A percentile compares a stretch with the other conserved stretches of the same genome.
These are phyloP conservation scores for Nixonia krombeini DNA, from an alignment of 1,140 invertebrate species.

Conservation along the genomic window DNA sequence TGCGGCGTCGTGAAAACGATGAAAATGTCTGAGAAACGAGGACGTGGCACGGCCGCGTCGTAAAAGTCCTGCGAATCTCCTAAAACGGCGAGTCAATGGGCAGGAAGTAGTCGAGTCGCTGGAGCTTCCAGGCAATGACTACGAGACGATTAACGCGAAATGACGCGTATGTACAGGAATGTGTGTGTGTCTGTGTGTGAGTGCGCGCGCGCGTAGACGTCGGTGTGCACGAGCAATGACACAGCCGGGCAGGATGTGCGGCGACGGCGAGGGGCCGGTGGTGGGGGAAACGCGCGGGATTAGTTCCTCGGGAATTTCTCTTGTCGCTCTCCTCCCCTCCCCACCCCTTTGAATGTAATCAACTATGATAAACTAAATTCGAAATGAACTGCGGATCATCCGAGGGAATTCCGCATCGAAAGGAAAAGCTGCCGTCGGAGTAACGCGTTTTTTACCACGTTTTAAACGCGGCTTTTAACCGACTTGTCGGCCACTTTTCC, in stretches of 20 bases:
- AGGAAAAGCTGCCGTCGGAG: too few relatives aligned
- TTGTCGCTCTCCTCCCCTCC: background rate
- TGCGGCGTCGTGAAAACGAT: slow-evolving; percentile 27
- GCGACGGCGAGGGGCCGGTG: too few relatives aligned
- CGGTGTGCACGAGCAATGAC: background rate
- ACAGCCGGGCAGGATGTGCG: background rate
- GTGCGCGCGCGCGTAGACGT: too few relatives aligned
- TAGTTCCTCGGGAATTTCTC: background rate
- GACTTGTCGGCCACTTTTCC: too few relatives aligned
- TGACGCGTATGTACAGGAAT: background rate
- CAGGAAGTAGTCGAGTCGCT: slow-evolving; percentile 10
- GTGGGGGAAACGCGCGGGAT: too few relatives aligned
- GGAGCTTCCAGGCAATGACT: slow-evolving; percentile 6
- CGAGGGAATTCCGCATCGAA: too few relatives aligned
- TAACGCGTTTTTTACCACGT: background rate
- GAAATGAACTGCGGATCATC: too few relatives aligned
- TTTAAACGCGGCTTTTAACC: background rate
- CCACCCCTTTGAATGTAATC: too few relatives aligned
- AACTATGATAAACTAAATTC: background rate
- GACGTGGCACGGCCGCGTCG: slow-evolving; percentile 20
- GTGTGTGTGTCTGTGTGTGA: too few relatives aligned
- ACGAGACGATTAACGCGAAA: slow-evolving; percentile 4
- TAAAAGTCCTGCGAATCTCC: slow-evolving; percentile 41
- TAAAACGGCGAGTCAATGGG: slow-evolving; percentile 39
- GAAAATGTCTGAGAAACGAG: slow-evolving; percentile 23